These are phyloP conservation scores for Melolontha melolontha DNA, from an alignment of 2,888 invertebrate genomes.

Conservation along the genomic window DNA sequence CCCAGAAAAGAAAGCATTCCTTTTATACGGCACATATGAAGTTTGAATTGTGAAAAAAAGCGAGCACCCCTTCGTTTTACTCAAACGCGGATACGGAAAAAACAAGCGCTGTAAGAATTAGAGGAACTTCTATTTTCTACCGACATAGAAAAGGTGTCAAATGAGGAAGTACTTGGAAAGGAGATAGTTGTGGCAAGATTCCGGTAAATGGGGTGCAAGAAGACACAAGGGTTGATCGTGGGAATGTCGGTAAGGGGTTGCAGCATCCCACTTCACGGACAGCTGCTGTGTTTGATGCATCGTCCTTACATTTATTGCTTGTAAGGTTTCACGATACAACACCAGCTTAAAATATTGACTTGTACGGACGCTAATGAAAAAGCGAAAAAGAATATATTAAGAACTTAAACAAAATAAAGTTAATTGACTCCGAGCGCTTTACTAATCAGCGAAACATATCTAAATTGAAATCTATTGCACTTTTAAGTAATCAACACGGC, in stretches of 20 bases:
- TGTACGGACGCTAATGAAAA: too few relatives aligned
- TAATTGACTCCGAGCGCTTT: too few relatives aligned
- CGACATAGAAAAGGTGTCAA: constrained; percentile 55
- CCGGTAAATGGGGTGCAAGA: constrained; percentile 60
- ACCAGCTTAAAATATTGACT: too few relatives aligned
- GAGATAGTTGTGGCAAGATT: constrained; percentile 63
- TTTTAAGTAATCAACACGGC: too few relatives aligned
- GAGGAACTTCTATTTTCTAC: constrained; percentile 12
- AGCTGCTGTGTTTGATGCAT: constrained; percentile 25
- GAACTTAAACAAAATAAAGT: too few relatives aligned
- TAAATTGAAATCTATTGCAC: too few relatives aligned
- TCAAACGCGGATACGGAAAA: constrained; percentile 25
- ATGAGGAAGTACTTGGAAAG: constrained; percentile 56
- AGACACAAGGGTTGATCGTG: constrained; percentile 62
- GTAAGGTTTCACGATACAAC: too few relatives aligned
- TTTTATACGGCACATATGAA: background rate
- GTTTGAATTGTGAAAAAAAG: background rate
- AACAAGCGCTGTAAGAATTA: constrained; percentile 11
- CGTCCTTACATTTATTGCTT: background rate
- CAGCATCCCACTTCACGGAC: constrained; percentile 45
- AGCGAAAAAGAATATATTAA: too few relatives aligned
- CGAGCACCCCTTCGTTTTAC: constrained; percentile 9
- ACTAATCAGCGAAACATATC: too few relatives aligned
- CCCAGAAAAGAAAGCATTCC: background rate
- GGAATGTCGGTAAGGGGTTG: constrained; percentile 60